A percentile compares a stretch with the other conserved stretches of the same genome.
Conservation (phyloP, 1,140 invertebrate species). For the Ericerus pela region DNA sequence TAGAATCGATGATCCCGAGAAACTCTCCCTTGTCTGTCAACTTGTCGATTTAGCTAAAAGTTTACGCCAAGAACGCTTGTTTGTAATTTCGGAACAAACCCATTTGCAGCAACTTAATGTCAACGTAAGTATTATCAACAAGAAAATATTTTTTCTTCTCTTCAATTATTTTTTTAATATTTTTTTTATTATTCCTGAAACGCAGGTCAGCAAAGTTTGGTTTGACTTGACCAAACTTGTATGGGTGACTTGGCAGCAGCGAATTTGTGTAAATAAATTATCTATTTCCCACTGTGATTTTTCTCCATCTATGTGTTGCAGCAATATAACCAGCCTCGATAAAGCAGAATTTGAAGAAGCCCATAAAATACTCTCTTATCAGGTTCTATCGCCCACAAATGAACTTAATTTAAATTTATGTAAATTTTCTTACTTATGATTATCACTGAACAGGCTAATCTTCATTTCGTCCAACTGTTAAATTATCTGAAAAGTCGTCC, state of each 20-base stretch:
- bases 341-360: slow-evolving; percentile 71
- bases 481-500: slow-evolving; percentile 61
- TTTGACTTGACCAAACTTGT: slow-evolving; percentile 57
- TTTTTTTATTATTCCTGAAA: slow-evolving; percentile 13
- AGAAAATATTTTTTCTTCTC: neutral
- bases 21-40: slow-evolving; percentile 33
- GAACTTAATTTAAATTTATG: slow-evolving; percentile 13
- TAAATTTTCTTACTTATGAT: slow-evolving; percentile 22
- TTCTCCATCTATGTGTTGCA: slow-evolving; percentile 56
- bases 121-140: slow-evolving; percentile 35
- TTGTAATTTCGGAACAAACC: slow-evolving; percentile 51
- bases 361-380: slow-evolving; percentile 68
- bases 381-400: slow-evolving; percentile 36
- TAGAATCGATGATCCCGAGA: slow-evolving; percentile 17
- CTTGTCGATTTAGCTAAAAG: slow-evolving; percentile 52
- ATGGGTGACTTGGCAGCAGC: slow-evolving; percentile 79
- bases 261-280: slow-evolving; percentile 64
- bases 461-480: slow-evolving; percentile 63
- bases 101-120: slow-evolving; percentile 56
- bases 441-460: slow-evolving; percentile 42
- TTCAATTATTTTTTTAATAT: neutral
- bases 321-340: slow-evolving; percentile 58
- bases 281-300: slow-evolving; percentile 57
- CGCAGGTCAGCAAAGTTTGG: slow-evolving; percentile 41
- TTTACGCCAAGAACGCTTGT: slow-evolving; percentile 54